Evolutionary conservation across 2,113 vertebrate genomes (phyloP).

Genomic region (Myrmecobius fasciatus): DNA sequence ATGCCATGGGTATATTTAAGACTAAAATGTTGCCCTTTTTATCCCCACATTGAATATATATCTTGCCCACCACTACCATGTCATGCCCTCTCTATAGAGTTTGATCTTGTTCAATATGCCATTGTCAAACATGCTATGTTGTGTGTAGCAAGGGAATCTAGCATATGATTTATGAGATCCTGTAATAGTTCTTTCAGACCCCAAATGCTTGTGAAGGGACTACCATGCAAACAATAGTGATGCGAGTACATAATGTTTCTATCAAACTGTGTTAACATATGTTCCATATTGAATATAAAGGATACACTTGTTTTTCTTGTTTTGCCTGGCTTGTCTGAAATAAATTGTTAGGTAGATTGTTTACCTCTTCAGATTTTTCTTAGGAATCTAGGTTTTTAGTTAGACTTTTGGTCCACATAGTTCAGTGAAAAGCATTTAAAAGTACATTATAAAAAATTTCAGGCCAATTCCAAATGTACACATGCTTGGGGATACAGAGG

Average conservation of each 20-base stretch:
- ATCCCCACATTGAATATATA: not conserved
- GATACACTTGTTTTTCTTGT: conserved; percentile 26
- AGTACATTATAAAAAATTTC: not conserved
- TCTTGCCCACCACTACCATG: not conserved
- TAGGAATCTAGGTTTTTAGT: conserved; percentile 39
- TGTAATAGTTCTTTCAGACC: conserved; percentile 22
- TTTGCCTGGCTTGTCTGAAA: conserved; percentile 15
- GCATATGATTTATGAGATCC: conserved; percentile 11
- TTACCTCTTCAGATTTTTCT: conserved; percentile 41
- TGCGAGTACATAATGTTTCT: not conserved
- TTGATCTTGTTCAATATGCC: not conserved
- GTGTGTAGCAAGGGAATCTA: not conserved
- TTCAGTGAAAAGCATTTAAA: not conserved
- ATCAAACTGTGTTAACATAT: conserved; percentile 10
- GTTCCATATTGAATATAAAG: not conserved
- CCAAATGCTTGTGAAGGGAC: conserved; percentile 9
- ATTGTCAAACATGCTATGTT: not conserved
- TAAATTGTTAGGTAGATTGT: not conserved
- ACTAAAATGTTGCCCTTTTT: not conserved
- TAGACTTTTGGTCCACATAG: not conserved
- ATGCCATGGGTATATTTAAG: conserved; percentile 18
- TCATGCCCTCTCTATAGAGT: not conserved
- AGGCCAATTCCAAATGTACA: not conserved
- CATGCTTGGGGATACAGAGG: not conserved
- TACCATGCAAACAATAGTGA: not conserved